A percentile compares a stretch with the other conserved stretches of the same genome.
phyloP scores from a whole-genome alignment of 2,113 vertebrate genomes.

The Laticauda laticaudata region DNA sequence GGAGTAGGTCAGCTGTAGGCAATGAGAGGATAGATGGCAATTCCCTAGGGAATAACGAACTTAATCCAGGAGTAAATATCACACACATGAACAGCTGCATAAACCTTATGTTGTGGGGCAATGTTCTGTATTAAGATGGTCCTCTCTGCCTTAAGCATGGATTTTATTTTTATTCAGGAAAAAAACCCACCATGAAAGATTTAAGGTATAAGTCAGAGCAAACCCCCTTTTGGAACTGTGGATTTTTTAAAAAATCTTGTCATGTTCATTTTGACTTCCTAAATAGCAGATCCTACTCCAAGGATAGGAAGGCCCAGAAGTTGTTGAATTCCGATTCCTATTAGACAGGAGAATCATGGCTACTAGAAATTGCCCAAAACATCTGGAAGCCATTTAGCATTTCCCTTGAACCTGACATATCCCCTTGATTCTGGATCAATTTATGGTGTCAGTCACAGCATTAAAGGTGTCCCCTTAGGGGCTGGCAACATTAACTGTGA shows the following conservation, averaged over 20 bases:
- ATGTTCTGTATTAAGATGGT: not conserved
- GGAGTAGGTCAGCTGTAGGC: not conserved
- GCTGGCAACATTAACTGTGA: not conserved
- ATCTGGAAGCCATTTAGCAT: not conserved
- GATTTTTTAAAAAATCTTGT: not conserved
- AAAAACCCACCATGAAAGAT: not conserved
- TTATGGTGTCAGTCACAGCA: not conserved
- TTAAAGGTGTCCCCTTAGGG: not conserved
- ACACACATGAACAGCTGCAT: constrained; percentile 3
- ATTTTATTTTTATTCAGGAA: not conserved
- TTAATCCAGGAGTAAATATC: not conserved
- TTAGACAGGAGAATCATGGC: not conserved
- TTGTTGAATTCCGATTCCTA: not conserved
- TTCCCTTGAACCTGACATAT: not conserved
- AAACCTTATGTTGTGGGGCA: not conserved
- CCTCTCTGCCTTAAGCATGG: not conserved
- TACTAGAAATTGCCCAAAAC: not conserved
- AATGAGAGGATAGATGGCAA: not conserved
- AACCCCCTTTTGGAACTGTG: not conserved
- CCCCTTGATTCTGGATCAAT: not conserved
- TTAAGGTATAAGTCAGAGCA: not conserved
- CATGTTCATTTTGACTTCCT: not conserved
- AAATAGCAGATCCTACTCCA: not conserved
- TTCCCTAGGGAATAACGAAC: not conserved
- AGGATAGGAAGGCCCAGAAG: not conserved